A percentile compares a stretch with the other conserved stretches of the same genome.
Evolutionary conservation across 2,113 vertebrate genomes (phyloP).

Genomic region (Oenanthe oenanthe): DNA sequence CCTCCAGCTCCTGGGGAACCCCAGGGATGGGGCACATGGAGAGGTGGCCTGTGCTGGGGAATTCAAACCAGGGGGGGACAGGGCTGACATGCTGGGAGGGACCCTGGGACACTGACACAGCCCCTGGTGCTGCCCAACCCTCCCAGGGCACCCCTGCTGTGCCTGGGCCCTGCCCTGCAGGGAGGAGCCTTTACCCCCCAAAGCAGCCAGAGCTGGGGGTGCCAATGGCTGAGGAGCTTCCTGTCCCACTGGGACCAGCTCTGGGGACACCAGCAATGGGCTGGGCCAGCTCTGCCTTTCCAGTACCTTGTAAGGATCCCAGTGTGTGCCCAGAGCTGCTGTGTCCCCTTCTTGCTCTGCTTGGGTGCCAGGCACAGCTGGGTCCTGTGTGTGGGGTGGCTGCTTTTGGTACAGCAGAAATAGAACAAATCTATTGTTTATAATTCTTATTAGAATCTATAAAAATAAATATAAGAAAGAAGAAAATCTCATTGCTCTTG

Average conservation of each 20-base stretch:
- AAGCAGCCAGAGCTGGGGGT: rapidly evolving
- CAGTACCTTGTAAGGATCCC: neutral
- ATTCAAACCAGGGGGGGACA: neutral
- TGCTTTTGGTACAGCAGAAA: neutral
- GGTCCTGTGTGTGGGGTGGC: rapidly evolving
- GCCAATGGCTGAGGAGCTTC: rapidly evolving
- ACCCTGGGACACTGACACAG: neutral
- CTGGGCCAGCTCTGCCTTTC: neutral
- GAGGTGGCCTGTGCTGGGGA: too few relatives aligned
- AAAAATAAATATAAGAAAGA: neutral
- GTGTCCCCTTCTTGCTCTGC: rapidly evolving
- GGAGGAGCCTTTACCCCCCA: neutral
- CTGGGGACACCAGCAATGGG: neutral
- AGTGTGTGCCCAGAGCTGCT: rapidly evolving
- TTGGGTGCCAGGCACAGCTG: neutral
- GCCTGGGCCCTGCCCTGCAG: neutral
- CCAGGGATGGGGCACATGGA: neutral
- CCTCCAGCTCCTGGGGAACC: neutral
- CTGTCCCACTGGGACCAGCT: rapidly evolving
- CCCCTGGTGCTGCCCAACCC: too few relatives aligned
- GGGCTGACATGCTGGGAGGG: neutral
- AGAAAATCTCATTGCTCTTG: neutral
- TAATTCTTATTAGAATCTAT: neutral
- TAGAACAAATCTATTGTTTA: neutral
- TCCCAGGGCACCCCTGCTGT: neutral